phyloP scores from a whole-genome alignment of 2,888 invertebrate species.

The Oasisia sp. region DNA sequence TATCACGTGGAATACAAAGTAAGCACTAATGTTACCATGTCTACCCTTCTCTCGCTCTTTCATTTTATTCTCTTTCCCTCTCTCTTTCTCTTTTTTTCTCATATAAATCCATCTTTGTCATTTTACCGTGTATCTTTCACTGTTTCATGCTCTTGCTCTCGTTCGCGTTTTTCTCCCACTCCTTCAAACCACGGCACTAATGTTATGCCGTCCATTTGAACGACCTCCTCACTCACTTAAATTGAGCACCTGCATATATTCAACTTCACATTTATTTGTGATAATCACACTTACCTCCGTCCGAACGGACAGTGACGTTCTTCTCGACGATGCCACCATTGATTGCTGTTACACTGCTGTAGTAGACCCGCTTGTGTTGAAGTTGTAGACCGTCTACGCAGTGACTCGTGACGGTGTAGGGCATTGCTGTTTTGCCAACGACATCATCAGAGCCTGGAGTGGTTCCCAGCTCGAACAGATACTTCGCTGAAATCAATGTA shows the following conservation, averaged over 20 bases:
- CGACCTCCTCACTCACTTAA: background rate
- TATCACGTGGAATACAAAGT: too few relatives aligned
- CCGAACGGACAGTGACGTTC: conserved; percentile 25
- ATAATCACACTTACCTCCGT: conserved; percentile 13
- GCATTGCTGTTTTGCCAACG: background rate
- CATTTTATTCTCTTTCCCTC: too few relatives aligned
- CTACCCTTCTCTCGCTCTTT: too few relatives aligned
- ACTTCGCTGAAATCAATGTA: background rate
- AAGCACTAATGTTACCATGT: too few relatives aligned
- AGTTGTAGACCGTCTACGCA: background rate
- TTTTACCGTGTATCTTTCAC: too few relatives aligned
- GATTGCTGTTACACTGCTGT: conserved; percentile 20
- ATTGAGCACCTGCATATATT: background rate
- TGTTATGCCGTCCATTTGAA: background rate
- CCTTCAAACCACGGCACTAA: background rate
- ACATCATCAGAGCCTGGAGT: background rate
- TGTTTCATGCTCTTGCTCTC: too few relatives aligned
- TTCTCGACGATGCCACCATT: conserved; percentile 30
- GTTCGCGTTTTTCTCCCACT: too few relatives aligned
- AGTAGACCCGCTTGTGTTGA: conserved; percentile 14
- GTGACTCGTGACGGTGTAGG: background rate
- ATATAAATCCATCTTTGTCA: too few relatives aligned
- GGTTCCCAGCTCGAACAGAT: background rate
- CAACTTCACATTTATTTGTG: background rate
- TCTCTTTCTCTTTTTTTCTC: too few relatives aligned